A percentile compares a stretch with the other conserved stretches of the same genome.
These are phyloP conservation scores for Dicentrarchus labrax DNA, from an alignment of 2,113 vertebrate genomes.

Conservation along the genomic window DNA sequence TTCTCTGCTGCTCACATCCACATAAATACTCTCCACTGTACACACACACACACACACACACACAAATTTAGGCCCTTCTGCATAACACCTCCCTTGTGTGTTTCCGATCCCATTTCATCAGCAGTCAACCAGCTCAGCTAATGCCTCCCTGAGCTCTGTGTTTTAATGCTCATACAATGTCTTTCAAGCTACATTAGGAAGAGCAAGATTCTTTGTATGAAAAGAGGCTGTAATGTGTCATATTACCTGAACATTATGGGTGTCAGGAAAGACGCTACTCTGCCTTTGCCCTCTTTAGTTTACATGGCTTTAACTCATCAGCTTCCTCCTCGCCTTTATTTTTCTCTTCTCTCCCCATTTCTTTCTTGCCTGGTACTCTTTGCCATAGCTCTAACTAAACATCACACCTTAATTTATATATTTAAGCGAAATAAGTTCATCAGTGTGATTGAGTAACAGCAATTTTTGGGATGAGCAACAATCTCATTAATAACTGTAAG, in stretches of 20 bases:
- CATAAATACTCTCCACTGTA: slow-evolving; percentile 30
- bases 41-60: slow-evolving; percentile 1
- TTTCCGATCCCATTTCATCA: slow-evolving; percentile 64
- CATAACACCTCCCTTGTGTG: slow-evolving; percentile 54
- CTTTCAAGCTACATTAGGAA: slow-evolving; percentile 75
- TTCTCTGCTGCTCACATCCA: slow-evolving; percentile 35
- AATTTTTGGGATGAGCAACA: not conserved
- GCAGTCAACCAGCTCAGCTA: slow-evolving; percentile 52
- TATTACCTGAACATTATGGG: slow-evolving; percentile 47
- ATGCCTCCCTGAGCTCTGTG: slow-evolving; percentile 47
- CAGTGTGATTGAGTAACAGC: not conserved
- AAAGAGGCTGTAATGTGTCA: slow-evolving; percentile 38
- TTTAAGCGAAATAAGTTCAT: not conserved
- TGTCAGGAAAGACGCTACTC: slow-evolving; percentile 34
- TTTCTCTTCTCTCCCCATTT: not conserved
- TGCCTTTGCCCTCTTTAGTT: slow-evolving; percentile 15
- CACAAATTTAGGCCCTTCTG: slow-evolving; percentile 20
- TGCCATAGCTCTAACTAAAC: not conserved
- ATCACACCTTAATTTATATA: not conserved
- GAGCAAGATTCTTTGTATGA: slow-evolving; percentile 18
- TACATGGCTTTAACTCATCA: slow-evolving; percentile 3
- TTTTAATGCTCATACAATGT: slow-evolving; percentile 63
- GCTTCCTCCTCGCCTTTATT: not conserved
- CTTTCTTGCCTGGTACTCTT: not conserved
- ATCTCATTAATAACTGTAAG: not conserved